Conservation (phyloP, 2,113 vertebrate genomes). For the Colinus virginianus region DNA sequence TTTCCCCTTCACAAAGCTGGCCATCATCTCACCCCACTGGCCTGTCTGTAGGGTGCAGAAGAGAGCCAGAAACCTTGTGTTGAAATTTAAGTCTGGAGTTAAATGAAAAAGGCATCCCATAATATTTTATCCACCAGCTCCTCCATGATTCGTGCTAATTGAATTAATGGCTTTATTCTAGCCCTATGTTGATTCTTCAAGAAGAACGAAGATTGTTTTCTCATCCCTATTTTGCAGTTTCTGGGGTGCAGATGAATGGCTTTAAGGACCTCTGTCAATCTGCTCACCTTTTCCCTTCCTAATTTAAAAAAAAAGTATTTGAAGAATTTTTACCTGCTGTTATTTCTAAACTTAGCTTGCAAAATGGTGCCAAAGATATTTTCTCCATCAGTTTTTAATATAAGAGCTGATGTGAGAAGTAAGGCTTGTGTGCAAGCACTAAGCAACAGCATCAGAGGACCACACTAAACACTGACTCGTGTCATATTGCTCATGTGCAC, state of each 20-base stretch:
- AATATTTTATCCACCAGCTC: background rate
- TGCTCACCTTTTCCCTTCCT: background rate
- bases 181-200: background rate
- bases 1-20: background rate
- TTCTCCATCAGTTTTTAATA: too few relatives aligned
- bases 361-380: background rate
- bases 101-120: background rate
- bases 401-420: background rate
- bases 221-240: background rate
- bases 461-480: background rate
- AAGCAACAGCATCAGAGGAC: background rate
- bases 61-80: background rate
- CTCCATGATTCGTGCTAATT: background rate
- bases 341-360: background rate
- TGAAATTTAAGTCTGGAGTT: background rate
- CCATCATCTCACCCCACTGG: background rate
- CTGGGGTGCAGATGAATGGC: background rate
- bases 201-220: background rate
- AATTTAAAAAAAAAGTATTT: background rate
- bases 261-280: background rate
- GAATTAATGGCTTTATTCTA: background rate
- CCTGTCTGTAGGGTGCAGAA: background rate
- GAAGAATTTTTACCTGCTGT: background rate
- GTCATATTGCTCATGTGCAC: accelerated
- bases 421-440: background rate